phyloP scores from a whole-genome alignment of 1,140 invertebrate genomes.

The Lutraria rhynchaena region DNA sequence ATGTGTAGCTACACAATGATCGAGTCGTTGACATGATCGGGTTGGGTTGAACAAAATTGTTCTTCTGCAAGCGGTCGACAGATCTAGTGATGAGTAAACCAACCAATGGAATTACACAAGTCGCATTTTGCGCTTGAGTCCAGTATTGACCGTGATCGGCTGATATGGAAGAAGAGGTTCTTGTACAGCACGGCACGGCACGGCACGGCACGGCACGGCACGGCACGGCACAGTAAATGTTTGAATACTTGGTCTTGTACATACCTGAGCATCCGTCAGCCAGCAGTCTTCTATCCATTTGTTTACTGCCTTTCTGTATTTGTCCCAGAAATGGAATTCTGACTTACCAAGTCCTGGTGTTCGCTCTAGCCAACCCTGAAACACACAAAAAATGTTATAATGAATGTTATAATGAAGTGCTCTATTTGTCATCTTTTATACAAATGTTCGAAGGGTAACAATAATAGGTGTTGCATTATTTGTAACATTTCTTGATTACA shows the following conservation, averaged over 20 bases:
- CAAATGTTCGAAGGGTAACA: background rate
- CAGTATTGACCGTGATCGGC: too few relatives aligned
- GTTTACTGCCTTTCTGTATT: constrained; percentile 91
- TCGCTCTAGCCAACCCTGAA: constrained; percentile 91
- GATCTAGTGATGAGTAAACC: too few relatives aligned
- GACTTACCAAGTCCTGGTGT: constrained; percentile 92
- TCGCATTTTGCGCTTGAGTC: too few relatives aligned
- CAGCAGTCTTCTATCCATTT: constrained; percentile 88
- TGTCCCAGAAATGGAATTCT: constrained; percentile 95
- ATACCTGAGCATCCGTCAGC: constrained; percentile 82
- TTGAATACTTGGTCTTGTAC: background rate
- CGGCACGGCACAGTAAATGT: too few relatives aligned
- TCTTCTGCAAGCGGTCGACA: too few relatives aligned
- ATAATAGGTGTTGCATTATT: background rate
- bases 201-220: too few relatives aligned
- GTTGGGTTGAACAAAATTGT: too few relatives aligned
- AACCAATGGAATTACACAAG: too few relatives aligned
- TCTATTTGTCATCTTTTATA: background rate
- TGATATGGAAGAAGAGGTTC: too few relatives aligned
- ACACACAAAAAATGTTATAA: background rate
- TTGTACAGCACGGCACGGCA: too few relatives aligned
- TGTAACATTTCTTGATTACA: background rate
- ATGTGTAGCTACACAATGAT: too few relatives aligned
- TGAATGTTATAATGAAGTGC: background rate
- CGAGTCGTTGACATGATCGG: too few relatives aligned